Evolutionary conservation across 2,113 vertebrate genomes (phyloP).

Genomic region (Arenaria interpres): DNA sequence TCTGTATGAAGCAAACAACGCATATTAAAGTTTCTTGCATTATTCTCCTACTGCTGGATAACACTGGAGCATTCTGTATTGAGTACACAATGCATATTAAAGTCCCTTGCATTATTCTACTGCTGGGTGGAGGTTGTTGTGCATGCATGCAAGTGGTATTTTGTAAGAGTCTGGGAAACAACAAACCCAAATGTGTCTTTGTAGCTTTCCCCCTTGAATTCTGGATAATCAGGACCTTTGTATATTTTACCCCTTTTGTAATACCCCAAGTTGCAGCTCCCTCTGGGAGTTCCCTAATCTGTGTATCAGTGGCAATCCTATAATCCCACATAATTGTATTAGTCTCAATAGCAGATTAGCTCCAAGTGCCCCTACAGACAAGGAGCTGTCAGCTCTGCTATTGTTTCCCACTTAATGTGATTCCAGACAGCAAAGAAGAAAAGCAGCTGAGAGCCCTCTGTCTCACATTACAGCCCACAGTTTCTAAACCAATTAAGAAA

Average conservation of each 20-base stretch:
- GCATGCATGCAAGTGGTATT: neutral
- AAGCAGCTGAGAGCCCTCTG: constrained; percentile 70
- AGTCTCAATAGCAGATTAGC: constrained; percentile 82
- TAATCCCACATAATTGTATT: constrained; percentile 82
- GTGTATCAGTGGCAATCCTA: constrained; percentile 66
- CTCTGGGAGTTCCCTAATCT: constrained; percentile 66
- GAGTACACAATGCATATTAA: neutral
- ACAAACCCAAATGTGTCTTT: neutral
- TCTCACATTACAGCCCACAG: constrained; percentile 78
- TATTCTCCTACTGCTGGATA: neutral
- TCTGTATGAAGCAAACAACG: neutral
- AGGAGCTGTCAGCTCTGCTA: constrained; percentile 76
- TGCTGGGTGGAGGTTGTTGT: neutral
- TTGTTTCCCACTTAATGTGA: constrained; percentile 83
- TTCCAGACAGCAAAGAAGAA: constrained; percentile 74
- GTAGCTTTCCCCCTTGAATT: constrained; percentile 5
- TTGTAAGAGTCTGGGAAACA: neutral
- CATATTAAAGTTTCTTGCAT: neutral
- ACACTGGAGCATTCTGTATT: neutral
- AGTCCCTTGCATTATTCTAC: neutral
- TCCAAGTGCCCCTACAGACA: constrained; percentile 78
- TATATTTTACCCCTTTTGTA: constrained; percentile 2
- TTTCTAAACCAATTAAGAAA: constrained; percentile 85
- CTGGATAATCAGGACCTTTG: neutral
- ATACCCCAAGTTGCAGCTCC: constrained; percentile 17